Evolutionary conservation across 37 sponge, comb jelly and placozoan genomes (phyloP).

Genomic region (Amphimedon queenslandica): DNA sequence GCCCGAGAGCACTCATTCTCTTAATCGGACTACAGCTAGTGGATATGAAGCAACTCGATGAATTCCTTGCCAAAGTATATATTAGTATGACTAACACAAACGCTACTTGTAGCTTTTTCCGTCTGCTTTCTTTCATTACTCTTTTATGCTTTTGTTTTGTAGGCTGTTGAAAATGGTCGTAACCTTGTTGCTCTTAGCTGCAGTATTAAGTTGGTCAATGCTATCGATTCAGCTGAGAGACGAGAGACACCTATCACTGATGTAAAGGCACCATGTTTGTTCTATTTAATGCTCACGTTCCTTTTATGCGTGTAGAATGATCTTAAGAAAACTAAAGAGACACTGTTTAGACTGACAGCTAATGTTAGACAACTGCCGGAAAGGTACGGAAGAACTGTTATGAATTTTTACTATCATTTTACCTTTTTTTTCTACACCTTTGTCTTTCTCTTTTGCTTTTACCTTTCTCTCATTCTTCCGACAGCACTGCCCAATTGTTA

Average conservation of each 20-base stretch:
- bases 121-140: neutral
- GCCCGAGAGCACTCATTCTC: constrained; percentile 89
- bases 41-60: constrained; percentile 86
- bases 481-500: constrained; percentile 71
- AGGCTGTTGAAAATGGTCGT: constrained; percentile 79
- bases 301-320: constrained; percentile 47
- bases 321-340: constrained; percentile 75
- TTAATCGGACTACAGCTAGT: constrained; percentile 89
- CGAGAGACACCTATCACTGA: constrained; percentile 85
- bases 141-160: neutral
- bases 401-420: neutral
- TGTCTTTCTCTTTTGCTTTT: neutral
- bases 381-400: constrained; percentile 23
- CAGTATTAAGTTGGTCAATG: constrained; percentile 80
- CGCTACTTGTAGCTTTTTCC: neutral
- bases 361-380: constrained; percentile 78
- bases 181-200: constrained; percentile 79
- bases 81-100: no score
- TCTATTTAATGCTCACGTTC: neutral
- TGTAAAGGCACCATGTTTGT: constrained; percentile 18
- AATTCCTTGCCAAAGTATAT: constrained; percentile 85
- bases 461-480: neutral
- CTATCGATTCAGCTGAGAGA: constrained; percentile 74
- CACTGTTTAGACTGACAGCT: constrained; percentile 53
- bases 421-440: no score